Evolutionary conservation across 1,140 invertebrate species (phyloP), one percentile per base, ranked within the genome.

Genomic region (Drosophila pectinifera): DNA sequence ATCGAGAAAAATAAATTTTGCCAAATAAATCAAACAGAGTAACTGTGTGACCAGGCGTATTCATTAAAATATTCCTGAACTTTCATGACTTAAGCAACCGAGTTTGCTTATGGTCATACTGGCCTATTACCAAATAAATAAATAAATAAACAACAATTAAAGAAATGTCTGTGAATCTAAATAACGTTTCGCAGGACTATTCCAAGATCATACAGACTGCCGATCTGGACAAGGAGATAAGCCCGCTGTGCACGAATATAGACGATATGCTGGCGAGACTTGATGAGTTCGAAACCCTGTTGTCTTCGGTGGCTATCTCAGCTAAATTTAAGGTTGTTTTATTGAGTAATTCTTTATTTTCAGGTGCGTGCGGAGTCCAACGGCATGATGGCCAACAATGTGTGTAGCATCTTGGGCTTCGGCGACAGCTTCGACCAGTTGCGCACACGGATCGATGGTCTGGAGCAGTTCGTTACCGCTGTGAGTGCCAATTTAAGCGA

Each of bases 221-320:
- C 10, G 80, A 92, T 57, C 57, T 91, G 49, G 84, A 83, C 1
- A 78, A 53, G 36, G 91, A 92, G 62, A 91, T 92, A 24, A 90
- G 82, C 49, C 91, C 91, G 1, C 74, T 92, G 4, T 91, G 91
- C 64, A 84, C 55, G 6, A 92, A 80, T 39, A 92, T 92, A 43
- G 91, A 92, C 14, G 91, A 92, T 36, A 92, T 92, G 77, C 75
- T 92, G 53, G 74, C 90, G 0, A 65, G 91, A 14, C 45, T 92
- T 4, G 91, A 92, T 39, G 91, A 92, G 51, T 88, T 92, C 38
- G 91, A 92, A 57, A 81, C 83, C 0, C 41, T 92, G 8, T 45
- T 92, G 26, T 55, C 78, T 8, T 86, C 82, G 5, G 82, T 86
- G 39, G 20, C 77, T 48, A 20, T 7, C 54, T 13, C 36, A 0